A percentile compares a stretch with the other conserved stretches of the same genome.
phyloP scores from a whole-genome alignment of 2,797 vertebrate genomes.

The Parotocinclus haroldoi region DNA sequence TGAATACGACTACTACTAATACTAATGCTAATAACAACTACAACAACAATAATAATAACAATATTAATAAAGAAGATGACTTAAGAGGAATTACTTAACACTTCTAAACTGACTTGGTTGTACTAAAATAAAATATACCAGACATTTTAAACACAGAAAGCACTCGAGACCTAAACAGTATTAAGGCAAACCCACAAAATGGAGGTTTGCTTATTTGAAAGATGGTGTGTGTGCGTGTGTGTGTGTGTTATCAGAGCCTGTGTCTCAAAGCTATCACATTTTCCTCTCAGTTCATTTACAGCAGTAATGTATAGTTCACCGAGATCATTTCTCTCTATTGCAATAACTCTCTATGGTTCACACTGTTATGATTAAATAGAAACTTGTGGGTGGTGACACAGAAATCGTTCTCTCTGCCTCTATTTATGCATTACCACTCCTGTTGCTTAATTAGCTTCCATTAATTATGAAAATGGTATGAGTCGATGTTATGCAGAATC shows the following conservation, averaged over 20 bases:
- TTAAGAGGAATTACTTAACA: too few species aligned
- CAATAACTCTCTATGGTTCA: slow-evolving; percentile 14
- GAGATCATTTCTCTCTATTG: background rate
- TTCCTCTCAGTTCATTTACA: slow-evolving; percentile 5
- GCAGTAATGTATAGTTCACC: slow-evolving; percentile 3
- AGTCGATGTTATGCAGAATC: slow-evolving; percentile 33
- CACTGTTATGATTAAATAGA: slow-evolving; percentile 41
- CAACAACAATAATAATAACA: too few species aligned
- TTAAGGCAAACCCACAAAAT: too few species aligned
- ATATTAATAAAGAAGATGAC: too few species aligned
- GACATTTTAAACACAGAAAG: too few species aligned
- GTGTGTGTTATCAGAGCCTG: background rate
- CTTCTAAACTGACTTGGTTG: too few species aligned
- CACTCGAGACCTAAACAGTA: too few species aligned
- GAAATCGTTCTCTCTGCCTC: slow-evolving; percentile 19
- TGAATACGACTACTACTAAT: too few species aligned
- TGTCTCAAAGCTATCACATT: slow-evolving; percentile 4
- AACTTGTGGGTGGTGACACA: slow-evolving; percentile 34
- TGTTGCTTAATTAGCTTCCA: slow-evolving; percentile 34
- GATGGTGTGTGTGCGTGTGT: too few species aligned
- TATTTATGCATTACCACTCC: slow-evolving; percentile 26
- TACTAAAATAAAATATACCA: too few species aligned
- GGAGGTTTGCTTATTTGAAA: too few species aligned
- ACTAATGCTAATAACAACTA: too few species aligned
- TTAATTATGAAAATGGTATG: slow-evolving; percentile 35